These are phyloP conservation scores for Phenacoccus solenopsis DNA, from an alignment of 1,140 invertebrate species.

Conservation along the genomic window DNA sequence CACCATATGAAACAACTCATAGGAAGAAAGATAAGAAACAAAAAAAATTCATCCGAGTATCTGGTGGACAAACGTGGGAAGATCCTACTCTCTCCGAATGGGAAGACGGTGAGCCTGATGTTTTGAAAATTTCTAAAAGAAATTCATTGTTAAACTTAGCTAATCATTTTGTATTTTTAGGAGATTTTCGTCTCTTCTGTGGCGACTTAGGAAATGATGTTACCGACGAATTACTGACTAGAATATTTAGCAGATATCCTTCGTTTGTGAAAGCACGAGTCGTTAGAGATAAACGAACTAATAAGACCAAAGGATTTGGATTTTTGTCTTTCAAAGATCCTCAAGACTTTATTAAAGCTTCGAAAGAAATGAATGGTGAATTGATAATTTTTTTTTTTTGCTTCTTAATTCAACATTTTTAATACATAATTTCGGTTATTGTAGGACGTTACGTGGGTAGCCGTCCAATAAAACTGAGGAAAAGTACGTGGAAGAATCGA, in stretches of 20 bases:
- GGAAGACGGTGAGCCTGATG: constrained; percentile 52
- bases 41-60: constrained; percentile 53
- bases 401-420: not conserved
- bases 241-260: constrained; percentile 90
- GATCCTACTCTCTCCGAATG: constrained; percentile 81
- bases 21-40: constrained; percentile 39
- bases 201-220: constrained; percentile 99
- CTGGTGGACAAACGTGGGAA: constrained; percentile 89
- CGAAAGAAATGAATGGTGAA: constrained; percentile 94
- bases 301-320: constrained; percentile 97
- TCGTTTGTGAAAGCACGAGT: constrained; percentile 94
- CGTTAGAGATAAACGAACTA: constrained; percentile 88
- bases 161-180: constrained; percentile 37
- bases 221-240: constrained; percentile 84
- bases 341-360: constrained; percentile 92
- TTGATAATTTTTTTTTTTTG: not conserved
- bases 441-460: constrained; percentile 90
- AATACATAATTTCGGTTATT: constrained; percentile 27
- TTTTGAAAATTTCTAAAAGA: not conserved
- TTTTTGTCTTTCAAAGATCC: constrained; percentile 98
- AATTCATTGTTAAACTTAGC: too few relatives aligned
- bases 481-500: constrained; percentile 91
- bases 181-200: constrained; percentile 97
- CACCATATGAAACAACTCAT: constrained; percentile 25
- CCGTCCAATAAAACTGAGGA: constrained; percentile 91